Conservation (phyloP, 1,140 invertebrate species). For the Lasioglossum baleicum region DNA sequence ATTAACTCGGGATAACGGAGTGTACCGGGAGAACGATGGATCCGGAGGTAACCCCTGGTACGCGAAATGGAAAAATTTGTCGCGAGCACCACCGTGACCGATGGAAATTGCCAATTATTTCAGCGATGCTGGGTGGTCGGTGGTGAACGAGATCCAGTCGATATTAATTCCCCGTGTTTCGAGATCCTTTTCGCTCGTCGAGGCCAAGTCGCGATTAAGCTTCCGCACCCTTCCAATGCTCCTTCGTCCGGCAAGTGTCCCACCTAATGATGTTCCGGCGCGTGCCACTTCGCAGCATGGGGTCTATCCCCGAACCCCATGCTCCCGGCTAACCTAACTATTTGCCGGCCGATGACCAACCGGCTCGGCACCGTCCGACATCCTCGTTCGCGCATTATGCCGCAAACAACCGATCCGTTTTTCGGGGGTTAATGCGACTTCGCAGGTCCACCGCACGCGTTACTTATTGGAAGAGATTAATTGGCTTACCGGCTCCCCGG, state of each 20-base stretch:
- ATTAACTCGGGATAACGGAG: too few species aligned
- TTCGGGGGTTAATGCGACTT: constrained; percentile 53
- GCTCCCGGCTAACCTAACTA: constrained; percentile 55
- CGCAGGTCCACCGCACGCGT: constrained; percentile 35
- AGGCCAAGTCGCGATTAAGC: constrained; percentile 48
- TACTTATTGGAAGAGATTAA: constrained; percentile 76
- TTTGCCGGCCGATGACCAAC: constrained; percentile 57
- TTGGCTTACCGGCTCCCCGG: constrained; percentile 65
- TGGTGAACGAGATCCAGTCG: too few species aligned
- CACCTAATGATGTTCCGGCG: constrained; percentile 78
- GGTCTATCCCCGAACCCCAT: constrained; percentile 54
- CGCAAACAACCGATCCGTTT: constrained; percentile 74
- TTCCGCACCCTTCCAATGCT: constrained; percentile 23
- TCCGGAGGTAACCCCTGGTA: too few species aligned
- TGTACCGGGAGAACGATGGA: too few species aligned
- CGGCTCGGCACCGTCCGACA: constrained; percentile 43
- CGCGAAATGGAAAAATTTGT: too few species aligned
- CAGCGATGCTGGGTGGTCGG: too few species aligned
- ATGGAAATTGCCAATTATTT: too few species aligned
- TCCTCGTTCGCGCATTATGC: constrained; percentile 65
- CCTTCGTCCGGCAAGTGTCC: constrained; percentile 75
- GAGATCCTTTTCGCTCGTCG: constrained; percentile 33
- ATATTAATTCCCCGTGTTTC: constrained; percentile 24
- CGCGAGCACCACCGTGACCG: too few species aligned
- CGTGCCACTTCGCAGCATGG: constrained; percentile 75